phyloP scores from a whole-genome alignment of 2,113 vertebrate species.

The Rana temporaria region DNA sequence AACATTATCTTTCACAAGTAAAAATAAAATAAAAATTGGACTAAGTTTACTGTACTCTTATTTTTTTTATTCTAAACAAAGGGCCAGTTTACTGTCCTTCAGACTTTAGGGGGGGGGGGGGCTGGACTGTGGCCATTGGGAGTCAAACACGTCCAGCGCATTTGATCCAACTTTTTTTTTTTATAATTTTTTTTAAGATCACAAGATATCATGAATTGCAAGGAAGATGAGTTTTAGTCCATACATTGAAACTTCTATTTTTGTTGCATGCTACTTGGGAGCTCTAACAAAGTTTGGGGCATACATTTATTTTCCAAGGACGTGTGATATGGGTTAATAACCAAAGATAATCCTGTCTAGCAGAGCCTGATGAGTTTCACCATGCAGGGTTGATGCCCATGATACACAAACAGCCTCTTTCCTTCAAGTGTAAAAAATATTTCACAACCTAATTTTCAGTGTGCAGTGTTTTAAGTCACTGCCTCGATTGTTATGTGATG shows the following conservation, averaged over 20 bases:
- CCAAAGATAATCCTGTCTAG: constrained; percentile 80
- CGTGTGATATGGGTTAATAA: constrained; percentile 63
- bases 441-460: constrained; percentile 69
- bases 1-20: too few relatives aligned
- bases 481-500: constrained; percentile 83
- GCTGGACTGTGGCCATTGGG: too few relatives aligned
- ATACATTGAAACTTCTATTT: neutral
- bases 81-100: too few relatives aligned
- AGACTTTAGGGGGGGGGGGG: too few relatives aligned
- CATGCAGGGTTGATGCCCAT: constrained; percentile 78
- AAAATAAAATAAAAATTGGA: too few relatives aligned
- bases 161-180: neutral
- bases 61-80: too few relatives aligned
- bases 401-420: constrained; percentile 73
- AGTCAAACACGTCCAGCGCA: too few relatives aligned
- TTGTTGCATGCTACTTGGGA: neutral
- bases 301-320: neutral
- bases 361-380: constrained; percentile 72
- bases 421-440: constrained; percentile 70
- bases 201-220: neutral
- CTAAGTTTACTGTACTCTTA: too few relatives aligned
- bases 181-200: neutral
- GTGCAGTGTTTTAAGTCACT: constrained; percentile 85
- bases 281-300: neutral
- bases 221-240: neutral